These are phyloP conservation scores for Geococcyx californianus DNA, from an alignment of 2,113 vertebrate species.

Conservation along the genomic window DNA sequence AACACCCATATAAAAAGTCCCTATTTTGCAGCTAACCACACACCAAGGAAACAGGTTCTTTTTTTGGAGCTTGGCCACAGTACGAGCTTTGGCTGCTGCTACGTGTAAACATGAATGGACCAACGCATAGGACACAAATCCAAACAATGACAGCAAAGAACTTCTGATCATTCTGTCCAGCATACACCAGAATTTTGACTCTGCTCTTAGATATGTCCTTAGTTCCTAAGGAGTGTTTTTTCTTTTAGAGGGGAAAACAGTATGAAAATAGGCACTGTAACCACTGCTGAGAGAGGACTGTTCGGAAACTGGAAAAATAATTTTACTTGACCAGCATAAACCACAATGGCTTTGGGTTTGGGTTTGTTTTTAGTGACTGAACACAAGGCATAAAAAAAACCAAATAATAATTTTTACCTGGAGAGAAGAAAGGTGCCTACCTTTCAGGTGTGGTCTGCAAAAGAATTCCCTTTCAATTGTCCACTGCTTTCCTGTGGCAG, in stretches of 20 bases:
- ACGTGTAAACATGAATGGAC: rapidly evolving
- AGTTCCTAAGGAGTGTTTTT: not conserved
- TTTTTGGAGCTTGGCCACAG: not conserved
- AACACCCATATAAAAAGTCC: not conserved
- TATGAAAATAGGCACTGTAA: not conserved
- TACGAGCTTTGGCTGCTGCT: not conserved
- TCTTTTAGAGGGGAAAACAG: not conserved
- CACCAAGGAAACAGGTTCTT: not conserved
- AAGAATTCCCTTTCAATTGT: not conserved
- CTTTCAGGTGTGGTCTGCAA: not conserved
- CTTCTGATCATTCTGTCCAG: not conserved
- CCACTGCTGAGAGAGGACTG: not conserved
- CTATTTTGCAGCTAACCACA: not conserved
- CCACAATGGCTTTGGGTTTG: not conserved
- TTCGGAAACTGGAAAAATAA: not conserved
- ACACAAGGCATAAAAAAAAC: not conserved
- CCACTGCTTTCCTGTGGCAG: not conserved
- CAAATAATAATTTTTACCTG: not conserved
- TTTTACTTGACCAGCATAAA: not conserved
- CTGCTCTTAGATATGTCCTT: not conserved
- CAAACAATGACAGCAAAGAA: rapidly evolving
- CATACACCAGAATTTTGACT: not conserved
- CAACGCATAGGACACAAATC: not conserved
- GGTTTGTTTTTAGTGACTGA: not conserved
- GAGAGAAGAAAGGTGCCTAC: not conserved